Conservation (phyloP, 2,888 invertebrate species). For the Lasioglossum leucozonium region DNA sequence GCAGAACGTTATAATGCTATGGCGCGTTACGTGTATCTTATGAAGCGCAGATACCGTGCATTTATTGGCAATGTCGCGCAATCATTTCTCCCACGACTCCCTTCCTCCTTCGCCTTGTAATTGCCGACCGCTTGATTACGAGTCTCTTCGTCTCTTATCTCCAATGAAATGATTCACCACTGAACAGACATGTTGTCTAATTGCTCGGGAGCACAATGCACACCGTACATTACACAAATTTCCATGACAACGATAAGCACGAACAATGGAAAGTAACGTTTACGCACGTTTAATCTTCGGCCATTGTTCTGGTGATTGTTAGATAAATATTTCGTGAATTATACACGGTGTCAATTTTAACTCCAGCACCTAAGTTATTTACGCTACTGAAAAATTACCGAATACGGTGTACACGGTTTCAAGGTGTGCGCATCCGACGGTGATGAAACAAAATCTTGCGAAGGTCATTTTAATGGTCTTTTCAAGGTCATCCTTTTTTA, state of each 20-base stretch:
- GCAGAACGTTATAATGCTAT: neutral
- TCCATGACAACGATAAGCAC: neutral
- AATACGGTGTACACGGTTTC: too few relatives aligned
- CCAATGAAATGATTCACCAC: slow-evolving; percentile 1
- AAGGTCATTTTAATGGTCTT: too few relatives aligned
- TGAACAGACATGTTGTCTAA: neutral
- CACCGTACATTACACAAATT: neutral
- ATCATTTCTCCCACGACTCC: neutral
- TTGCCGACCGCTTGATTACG: neutral
- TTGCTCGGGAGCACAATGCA: neutral
- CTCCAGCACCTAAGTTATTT: too few relatives aligned
- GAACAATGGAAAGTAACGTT: neutral
- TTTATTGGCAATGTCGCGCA: slow-evolving; percentile 15
- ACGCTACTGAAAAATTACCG: too few relatives aligned
- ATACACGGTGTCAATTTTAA: too few relatives aligned
- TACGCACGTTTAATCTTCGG: neutral
- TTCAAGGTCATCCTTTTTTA: too few relatives aligned
- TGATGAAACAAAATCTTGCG: too few relatives aligned
- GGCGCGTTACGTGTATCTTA: neutral
- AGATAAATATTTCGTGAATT: neutral
- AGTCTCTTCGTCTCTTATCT: neutral
- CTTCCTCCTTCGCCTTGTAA: neutral
- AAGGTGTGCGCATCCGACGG: too few relatives aligned
- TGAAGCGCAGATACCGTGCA: neutral
- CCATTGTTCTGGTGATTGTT: neutral